Evolutionary conservation across 2,797 vertebrate species (phyloP).

Genomic region (Sphenopsis melanotis): DNA sequence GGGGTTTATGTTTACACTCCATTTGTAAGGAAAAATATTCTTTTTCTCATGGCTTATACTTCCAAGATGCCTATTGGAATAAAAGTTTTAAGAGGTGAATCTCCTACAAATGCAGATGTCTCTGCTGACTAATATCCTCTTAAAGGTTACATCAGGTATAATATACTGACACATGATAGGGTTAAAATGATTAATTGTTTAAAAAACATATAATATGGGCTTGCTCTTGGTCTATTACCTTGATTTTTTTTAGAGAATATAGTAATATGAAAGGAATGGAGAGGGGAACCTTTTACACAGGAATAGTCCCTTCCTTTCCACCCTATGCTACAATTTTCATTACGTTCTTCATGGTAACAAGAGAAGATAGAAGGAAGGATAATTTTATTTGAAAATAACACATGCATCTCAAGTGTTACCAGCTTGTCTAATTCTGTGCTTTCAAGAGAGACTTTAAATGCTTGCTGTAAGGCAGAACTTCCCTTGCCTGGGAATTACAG

Average conservation of each 20-base stretch:
- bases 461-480: not conserved
- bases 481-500: not conserved
- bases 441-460: not conserved
- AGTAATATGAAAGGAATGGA: not conserved
- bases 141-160: not conserved
- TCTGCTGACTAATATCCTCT: not conserved
- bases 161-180: not conserved
- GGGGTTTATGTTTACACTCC: not conserved
- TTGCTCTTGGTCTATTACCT: not conserved
- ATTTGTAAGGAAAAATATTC: not conserved
- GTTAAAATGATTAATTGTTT: not conserved
- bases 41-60: not conserved
- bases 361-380: not conserved
- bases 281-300: not conserved
- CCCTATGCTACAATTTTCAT: not conserved
- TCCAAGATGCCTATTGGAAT: not conserved
- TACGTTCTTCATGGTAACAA: not conserved
- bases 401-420: not conserved
- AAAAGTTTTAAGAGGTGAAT: not conserved
- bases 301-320: not conserved
- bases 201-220: not conserved
- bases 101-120: not conserved
- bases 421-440: not conserved
- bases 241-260: not conserved
- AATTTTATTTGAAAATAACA: not conserved